Evolutionary conservation across 2,888 invertebrate genomes (phyloP).

Genomic region (Athripsodes cinereus): DNA sequence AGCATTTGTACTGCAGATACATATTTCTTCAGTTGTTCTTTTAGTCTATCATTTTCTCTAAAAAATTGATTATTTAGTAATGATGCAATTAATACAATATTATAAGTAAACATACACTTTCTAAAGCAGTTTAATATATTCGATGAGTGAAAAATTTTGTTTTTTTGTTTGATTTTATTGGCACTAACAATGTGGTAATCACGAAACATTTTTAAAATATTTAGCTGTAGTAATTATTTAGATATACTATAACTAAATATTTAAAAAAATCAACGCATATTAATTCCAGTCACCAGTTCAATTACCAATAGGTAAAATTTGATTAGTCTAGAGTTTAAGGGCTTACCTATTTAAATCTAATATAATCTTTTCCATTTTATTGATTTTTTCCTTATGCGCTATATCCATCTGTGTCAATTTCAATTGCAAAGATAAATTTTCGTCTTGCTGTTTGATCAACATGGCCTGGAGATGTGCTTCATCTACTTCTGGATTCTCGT

Average conservation of each 20-base stretch:
- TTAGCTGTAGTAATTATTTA: too few relatives aligned
- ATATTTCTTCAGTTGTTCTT: slow-evolving; percentile 80
- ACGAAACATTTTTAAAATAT: too few relatives aligned
- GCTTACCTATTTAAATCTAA: slow-evolving; percentile 60
- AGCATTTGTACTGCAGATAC: slow-evolving; percentile 85
- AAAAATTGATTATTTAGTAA: slow-evolving; percentile 1
- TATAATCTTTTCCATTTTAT: slow-evolving; percentile 49
- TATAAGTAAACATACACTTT: not conserved
- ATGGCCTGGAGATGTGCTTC: slow-evolving; percentile 31
- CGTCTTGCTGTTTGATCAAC: slow-evolving; percentile 45
- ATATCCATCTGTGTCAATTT: slow-evolving; percentile 47
- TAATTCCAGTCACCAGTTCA: too few relatives aligned
- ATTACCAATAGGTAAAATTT: too few relatives aligned
- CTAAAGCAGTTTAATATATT: not conserved
- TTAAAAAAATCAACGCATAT: too few relatives aligned
- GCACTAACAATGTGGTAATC: too few relatives aligned
- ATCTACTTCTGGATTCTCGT: slow-evolving; percentile 36
- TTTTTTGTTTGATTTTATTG: too few relatives aligned
- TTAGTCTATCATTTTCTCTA: slow-evolving; percentile 77
- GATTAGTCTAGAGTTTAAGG: too few relatives aligned
- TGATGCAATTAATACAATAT: too few relatives aligned
- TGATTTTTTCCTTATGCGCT: slow-evolving; percentile 43
- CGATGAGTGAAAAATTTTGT: too few relatives aligned
- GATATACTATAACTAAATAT: too few relatives aligned
- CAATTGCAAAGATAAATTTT: slow-evolving; percentile 47